Evolutionary conservation across 2,797 vertebrate species (phyloP).

Genomic region (Cossypha niveicapilla): DNA sequence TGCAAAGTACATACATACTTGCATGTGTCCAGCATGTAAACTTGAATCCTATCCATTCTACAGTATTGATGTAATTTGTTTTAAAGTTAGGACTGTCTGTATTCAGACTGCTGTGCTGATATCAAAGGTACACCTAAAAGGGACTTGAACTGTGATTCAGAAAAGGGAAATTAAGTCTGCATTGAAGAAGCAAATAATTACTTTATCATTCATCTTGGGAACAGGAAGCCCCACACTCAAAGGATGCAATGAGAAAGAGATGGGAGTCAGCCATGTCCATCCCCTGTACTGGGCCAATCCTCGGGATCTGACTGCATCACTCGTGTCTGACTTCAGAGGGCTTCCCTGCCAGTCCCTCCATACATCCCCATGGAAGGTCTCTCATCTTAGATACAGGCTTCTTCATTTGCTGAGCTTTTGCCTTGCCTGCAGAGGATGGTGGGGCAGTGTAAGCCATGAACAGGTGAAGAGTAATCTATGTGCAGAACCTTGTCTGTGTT

Average conservation of each 20-base stretch:
- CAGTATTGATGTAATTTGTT: constrained; percentile 35
- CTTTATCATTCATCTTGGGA: not conserved
- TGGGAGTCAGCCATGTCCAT: not conserved
- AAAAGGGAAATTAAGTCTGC: constrained; percentile 47
- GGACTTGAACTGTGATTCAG: constrained; percentile 41
- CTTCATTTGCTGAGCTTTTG: not conserved
- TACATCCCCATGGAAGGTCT: not conserved
- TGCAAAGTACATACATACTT: not conserved
- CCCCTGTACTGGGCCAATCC: not conserved
- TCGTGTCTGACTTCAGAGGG: not conserved
- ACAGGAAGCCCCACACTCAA: not conserved
- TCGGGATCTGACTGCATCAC: rapidly evolving
- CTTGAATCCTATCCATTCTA: not conserved
- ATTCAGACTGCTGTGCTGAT: constrained; percentile 23
- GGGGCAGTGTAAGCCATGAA: not conserved
- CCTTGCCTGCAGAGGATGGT: not conserved
- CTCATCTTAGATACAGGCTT: not conserved
- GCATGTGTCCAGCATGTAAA: not conserved
- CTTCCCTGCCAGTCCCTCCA: not conserved
- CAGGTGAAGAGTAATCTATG: not conserved
- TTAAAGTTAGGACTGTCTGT: constrained; percentile 38
- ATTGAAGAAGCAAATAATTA: not conserved
- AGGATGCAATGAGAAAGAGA: not conserved
- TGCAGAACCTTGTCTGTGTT: not conserved
- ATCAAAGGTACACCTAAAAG: constrained; percentile 30